Evolutionary conservation across 2,888 invertebrate species (phyloP).

Genomic region (Caenorhabditis zanzibari): DNA sequence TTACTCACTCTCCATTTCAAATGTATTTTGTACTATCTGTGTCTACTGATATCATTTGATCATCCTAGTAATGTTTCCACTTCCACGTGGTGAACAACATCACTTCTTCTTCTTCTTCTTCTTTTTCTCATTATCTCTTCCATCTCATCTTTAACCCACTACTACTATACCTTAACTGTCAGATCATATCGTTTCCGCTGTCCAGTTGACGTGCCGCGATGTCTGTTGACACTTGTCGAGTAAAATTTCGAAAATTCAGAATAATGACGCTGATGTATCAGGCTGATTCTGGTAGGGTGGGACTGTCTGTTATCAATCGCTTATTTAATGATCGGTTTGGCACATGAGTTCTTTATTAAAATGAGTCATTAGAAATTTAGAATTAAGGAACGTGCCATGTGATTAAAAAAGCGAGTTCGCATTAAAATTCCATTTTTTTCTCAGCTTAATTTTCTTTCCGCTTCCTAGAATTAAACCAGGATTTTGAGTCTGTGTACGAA

Average conservation of each 20-base stretch:
- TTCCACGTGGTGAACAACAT: constrained; percentile 48
- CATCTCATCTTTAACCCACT: constrained; percentile 16
- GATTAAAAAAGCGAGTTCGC: constrained; percentile 1
- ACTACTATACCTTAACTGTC: constrained; percentile 53
- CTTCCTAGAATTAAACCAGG: background rate
- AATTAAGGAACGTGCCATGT: background rate
- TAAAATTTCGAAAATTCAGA: constrained; percentile 12
- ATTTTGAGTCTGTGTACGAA: background rate
- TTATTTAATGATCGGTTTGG: background rate
- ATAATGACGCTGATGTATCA: constrained; percentile 16
- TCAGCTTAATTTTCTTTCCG: constrained; percentile 25
- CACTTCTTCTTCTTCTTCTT: background rate
- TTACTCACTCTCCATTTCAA: background rate
- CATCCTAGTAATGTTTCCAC: constrained; percentile 3
- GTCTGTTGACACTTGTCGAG: constrained; percentile 40
- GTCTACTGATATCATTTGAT: constrained; percentile 31
- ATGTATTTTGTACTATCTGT: constrained; percentile 15
- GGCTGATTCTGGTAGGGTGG: background rate
- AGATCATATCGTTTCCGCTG: constrained; percentile 35
- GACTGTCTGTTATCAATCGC: background rate
- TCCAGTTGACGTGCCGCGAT: constrained; percentile 29
- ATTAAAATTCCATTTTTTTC: background rate
- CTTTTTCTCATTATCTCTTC: background rate
- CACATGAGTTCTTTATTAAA: background rate
- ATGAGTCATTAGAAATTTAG: constrained; percentile 3